phyloP scores from a whole-genome alignment of 2,113 vertebrate species.

The Poicephalus gulielmi region DNA sequence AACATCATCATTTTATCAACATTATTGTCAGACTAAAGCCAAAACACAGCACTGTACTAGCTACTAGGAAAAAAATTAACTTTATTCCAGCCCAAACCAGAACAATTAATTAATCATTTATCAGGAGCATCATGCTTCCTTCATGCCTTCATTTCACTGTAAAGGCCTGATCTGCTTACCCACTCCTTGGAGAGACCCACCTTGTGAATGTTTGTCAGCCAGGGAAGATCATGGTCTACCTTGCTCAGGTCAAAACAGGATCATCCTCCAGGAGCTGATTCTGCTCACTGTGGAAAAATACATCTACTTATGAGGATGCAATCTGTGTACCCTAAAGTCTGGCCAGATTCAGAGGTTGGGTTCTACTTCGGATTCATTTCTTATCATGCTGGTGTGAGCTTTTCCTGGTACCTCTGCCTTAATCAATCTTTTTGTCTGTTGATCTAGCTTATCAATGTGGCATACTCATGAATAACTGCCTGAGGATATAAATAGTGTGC shows the following conservation, averaged over 20 bases:
- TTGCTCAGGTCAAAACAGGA: not conserved
- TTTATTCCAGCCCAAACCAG: not conserved
- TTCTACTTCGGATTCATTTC: not conserved
- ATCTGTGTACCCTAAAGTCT: not conserved
- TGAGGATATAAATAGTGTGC: not conserved
- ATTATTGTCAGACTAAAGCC: not conserved
- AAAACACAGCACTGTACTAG: not conserved
- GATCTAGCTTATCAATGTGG: not conserved
- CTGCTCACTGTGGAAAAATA: not conserved
- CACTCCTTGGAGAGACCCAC: not conserved
- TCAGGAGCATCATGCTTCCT: not conserved
- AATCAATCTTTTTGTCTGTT: not conserved
- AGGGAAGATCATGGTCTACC: rapidly evolving
- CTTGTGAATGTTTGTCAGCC: not conserved
- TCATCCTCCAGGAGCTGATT: not conserved
- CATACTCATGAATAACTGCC: not conserved
- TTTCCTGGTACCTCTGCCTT: not conserved
- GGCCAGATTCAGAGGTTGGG: not conserved
- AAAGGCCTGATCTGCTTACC: not conserved
- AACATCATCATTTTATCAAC: not conserved
- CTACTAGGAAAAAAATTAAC: not conserved
- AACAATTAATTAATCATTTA: not conserved
- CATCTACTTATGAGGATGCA: not conserved
- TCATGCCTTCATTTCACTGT: not conserved
- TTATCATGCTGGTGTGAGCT: not conserved